These are phyloP conservation scores for Psilopogon haemacephalus DNA, from an alignment of 2,113 vertebrate species.

Conservation along the genomic window DNA sequence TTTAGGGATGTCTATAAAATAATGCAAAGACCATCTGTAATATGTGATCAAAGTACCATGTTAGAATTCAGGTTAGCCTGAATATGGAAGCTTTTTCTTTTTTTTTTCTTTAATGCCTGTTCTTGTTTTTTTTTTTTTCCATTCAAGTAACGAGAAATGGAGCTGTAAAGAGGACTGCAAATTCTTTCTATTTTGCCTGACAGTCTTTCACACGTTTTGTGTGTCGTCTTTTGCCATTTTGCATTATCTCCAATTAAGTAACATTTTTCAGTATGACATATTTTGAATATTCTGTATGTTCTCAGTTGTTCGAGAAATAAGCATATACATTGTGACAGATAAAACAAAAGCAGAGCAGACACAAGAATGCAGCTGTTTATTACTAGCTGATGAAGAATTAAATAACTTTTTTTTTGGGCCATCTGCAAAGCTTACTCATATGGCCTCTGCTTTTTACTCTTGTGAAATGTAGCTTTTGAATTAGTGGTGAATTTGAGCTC, in stretches of 20 bases:
- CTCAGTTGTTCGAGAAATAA: conserved; percentile 52
- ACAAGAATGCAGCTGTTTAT: conserved; percentile 58
- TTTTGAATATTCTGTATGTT: conserved; percentile 58
- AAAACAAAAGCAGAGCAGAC: conserved; percentile 52
- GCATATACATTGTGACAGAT: conserved; percentile 44
- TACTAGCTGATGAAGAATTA: conserved; percentile 65
- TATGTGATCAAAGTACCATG: neutral
- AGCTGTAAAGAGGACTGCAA: neutral
- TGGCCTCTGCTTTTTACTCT: conserved; percentile 64
- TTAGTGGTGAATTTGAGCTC: conserved; percentile 52
- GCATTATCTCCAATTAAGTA: conserved; percentile 42
- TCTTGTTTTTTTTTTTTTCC: neutral
- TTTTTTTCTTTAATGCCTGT: neutral
- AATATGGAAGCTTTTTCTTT: neutral
- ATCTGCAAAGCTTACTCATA: conserved; percentile 69
- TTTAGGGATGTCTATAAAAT: neutral
- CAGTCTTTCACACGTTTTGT: neutral
- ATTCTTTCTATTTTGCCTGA: neutral
- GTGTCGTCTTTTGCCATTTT: neutral
- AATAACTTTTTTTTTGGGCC: conserved; percentile 64
- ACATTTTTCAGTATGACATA: conserved; percentile 43
- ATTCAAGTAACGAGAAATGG: neutral
- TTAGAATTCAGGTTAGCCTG: neutral
- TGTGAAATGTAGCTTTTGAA: conserved; percentile 63
- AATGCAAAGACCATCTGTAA: neutral